These are phyloP conservation scores for Tamias sibiricus DNA, from an alignment of 2,113 vertebrate genomes.

Conservation along the genomic window DNA sequence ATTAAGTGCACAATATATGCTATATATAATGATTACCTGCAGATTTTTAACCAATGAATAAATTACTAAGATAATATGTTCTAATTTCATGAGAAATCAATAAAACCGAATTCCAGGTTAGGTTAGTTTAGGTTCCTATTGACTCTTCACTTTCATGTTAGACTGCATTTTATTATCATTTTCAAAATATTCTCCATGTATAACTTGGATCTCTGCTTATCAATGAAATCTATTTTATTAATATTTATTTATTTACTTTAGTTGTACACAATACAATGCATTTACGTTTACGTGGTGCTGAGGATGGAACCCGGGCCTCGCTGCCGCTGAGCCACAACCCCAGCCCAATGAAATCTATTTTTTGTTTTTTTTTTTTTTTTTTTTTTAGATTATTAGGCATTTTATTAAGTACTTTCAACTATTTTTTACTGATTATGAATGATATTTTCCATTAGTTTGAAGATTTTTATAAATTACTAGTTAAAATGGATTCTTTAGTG, in stretches of 20 bases:
- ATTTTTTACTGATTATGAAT: slow-evolving; percentile 37
- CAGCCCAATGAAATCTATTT: no score
- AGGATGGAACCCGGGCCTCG: no score
- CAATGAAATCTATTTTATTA: not conserved
- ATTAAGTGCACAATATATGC: not conserved
- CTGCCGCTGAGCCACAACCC: no score
- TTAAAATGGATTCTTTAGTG: not conserved
- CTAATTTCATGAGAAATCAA: not conserved
- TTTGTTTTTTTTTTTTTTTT: no score
- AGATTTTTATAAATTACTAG: slow-evolving; percentile 47
- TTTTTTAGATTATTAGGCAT: slow-evolving; percentile 26
- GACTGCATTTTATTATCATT: not conserved
- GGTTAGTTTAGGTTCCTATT: not conserved
- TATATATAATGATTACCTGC: not conserved
- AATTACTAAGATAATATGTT: not conserved
- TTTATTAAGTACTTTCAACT: slow-evolving; percentile 47
- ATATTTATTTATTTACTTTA: no score
- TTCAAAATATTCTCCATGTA: not conserved
- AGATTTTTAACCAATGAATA: not conserved
- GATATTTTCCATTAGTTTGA: slow-evolving; percentile 60
- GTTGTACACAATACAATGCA: no score
- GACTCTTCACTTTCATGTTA: not conserved
- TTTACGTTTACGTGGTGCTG: no score
- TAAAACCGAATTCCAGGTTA: not conserved
- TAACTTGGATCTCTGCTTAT: not conserved